phyloP scores from a whole-genome alignment of 2,888 invertebrate genomes.

The Cynaeus angustus region DNA sequence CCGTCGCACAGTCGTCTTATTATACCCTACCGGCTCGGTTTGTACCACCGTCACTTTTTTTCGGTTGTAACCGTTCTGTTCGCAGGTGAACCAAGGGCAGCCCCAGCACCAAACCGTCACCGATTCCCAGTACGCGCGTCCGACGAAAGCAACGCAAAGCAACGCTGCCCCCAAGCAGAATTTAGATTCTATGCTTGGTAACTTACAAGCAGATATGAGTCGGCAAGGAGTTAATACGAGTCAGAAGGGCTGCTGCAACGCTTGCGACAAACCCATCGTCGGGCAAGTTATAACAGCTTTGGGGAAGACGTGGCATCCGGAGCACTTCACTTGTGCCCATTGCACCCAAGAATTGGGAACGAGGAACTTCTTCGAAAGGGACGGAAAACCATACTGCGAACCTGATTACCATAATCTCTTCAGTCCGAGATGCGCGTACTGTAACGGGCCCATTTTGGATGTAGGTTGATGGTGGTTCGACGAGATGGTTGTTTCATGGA shows the following conservation, averaged over 20 bases:
- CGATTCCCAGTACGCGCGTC: constrained; percentile 82
- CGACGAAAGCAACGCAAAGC: constrained; percentile 72
- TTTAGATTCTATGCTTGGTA: constrained; percentile 89
- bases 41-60: background rate
- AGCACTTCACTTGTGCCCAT: constrained; percentile 98
- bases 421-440: constrained; percentile 98
- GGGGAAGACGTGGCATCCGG: constrained; percentile 99
- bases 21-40: background rate
- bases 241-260: constrained; percentile 99
- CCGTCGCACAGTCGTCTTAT: constrained; percentile 55
- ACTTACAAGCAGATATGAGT: constrained; percentile 96
- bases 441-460: constrained; percentile 98
- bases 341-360: constrained; percentile 98
- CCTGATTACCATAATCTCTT: constrained; percentile 98
- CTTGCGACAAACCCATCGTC: constrained; percentile 99
- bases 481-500: background rate
- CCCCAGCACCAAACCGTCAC: constrained; percentile 80
- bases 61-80: constrained; percentile 49
- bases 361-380: constrained; percentile 98
- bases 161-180: constrained; percentile 71
- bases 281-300: constrained; percentile 98
- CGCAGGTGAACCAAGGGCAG: constrained; percentile 77
- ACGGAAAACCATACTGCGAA: constrained; percentile 98
- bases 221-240: constrained; percentile 99
- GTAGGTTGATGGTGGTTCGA: constrained; percentile 76